Percentiles rank a stretch among this genome's conserved stretches.
These are phyloP conservation scores for Epinephelus awoara DNA, from an alignment of 2,797 vertebrate genomes.

Conservation along the genomic window DNA sequence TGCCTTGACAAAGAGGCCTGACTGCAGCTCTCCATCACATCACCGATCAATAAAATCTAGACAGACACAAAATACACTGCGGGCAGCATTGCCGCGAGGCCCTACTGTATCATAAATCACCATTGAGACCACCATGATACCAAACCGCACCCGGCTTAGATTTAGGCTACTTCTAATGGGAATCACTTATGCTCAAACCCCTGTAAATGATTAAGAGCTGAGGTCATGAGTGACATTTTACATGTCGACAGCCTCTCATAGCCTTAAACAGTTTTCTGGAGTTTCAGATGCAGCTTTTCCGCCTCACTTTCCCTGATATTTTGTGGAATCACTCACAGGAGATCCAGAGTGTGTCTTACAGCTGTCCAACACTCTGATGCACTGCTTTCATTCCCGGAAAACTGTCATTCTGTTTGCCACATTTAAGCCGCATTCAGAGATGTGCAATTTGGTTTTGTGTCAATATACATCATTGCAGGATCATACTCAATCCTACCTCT, in stretches of 20 bases:
- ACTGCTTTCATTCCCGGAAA: conserved; percentile 37
- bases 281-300: conserved; percentile 24
- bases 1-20: conserved; percentile 40
- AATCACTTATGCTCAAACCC: conserved; percentile 57
- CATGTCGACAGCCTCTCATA: conserved; percentile 39
- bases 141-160: conserved; percentile 63
- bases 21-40: conserved; percentile 53
- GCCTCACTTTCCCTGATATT: conserved; percentile 34
- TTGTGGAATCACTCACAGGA: conserved; percentile 18
- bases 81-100: conserved; percentile 48
- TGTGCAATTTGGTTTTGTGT: conserved; percentile 58
- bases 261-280: conserved; percentile 12
- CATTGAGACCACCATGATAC: conserved; percentile 72
- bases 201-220: conserved; percentile 71
- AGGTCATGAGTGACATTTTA: conserved; percentile 63
- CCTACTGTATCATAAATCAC: conserved; percentile 73
- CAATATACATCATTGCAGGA: conserved; percentile 44
- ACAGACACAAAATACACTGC: conserved; percentile 54
- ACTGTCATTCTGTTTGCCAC: conserved; percentile 29
- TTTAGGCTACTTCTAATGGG: conserved; percentile 56
- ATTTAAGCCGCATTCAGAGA: conserved; percentile 42
- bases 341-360: conserved; percentile 18
- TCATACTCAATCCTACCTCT: conserved; percentile 31
- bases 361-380: conserved; percentile 34
- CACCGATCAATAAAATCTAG: conserved; percentile 57